Evolutionary conservation across 2,113 vertebrate species (phyloP).

Genomic region (Octodon degus): DNA sequence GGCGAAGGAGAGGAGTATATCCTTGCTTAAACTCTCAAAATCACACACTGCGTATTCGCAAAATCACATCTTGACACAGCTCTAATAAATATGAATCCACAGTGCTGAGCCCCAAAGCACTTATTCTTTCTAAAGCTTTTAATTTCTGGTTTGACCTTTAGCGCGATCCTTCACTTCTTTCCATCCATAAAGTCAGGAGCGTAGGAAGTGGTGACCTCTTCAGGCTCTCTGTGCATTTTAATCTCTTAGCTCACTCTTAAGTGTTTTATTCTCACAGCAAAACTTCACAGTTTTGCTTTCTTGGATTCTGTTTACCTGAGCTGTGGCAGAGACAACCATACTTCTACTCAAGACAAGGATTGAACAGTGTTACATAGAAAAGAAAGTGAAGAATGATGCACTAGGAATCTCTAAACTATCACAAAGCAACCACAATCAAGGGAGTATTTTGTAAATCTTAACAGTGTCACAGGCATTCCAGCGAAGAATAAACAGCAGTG

Average conservation of each 20-base stretch:
- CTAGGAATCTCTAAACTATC: not conserved
- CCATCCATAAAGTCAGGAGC: not conserved
- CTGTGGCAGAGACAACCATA: not conserved
- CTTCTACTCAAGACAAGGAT: not conserved
- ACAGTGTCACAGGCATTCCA: not conserved
- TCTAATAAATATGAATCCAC: not conserved
- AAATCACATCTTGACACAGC: not conserved
- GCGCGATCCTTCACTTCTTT: not conserved
- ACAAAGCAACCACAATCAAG: not conserved
- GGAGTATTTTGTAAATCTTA: not conserved
- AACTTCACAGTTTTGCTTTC: not conserved
- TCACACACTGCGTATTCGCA: not conserved
- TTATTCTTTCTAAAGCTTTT: not conserved
- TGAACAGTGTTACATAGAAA: not conserved
- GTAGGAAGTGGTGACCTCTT: not conserved
- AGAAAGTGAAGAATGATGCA: not conserved
- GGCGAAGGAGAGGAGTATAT: not conserved
- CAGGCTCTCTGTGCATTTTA: not conserved
- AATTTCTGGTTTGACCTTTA: conserved; percentile 5
- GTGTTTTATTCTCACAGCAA: not conserved
- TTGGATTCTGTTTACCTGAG: not conserved
- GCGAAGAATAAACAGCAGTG: not conserved
- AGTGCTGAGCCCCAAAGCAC: not conserved
- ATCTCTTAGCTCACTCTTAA: not conserved
- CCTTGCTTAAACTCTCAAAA: not conserved